Evolutionary conservation across 2,113 vertebrate species (phyloP).

Genomic region (Peromyscus leucopus): DNA sequence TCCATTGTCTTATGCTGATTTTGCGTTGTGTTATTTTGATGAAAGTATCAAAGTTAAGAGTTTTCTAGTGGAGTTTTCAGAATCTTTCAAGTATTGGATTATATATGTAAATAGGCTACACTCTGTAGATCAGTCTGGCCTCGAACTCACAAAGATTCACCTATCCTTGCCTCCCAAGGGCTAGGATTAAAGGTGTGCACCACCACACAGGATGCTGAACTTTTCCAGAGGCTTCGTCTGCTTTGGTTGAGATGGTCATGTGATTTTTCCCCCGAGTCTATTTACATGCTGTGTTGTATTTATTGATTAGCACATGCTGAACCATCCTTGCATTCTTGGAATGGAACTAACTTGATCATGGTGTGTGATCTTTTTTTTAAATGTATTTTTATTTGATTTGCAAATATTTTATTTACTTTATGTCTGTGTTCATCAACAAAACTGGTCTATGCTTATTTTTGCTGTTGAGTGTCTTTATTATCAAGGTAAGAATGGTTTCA

Average conservation of each 20-base stretch:
- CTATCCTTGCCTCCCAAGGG: too few relatives aligned
- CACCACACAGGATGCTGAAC: too few relatives aligned
- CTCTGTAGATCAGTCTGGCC: too few relatives aligned
- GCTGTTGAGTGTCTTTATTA: neutral
- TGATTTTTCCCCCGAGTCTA: neutral
- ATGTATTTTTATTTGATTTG: neutral
- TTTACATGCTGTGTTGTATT: neutral
- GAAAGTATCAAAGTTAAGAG: neutral
- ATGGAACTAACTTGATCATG: neutral
- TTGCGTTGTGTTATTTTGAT: neutral
- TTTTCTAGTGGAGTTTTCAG: neutral
- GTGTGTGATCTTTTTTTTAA: neutral
- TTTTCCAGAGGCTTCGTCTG: neutral
- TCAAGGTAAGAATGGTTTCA: neutral
- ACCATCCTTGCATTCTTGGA: neutral
- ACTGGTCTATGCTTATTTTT: neutral
- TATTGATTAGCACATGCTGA: neutral
- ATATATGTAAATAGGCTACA: neutral
- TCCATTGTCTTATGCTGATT: neutral
- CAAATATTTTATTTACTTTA: neutral
- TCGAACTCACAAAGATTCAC: too few relatives aligned
- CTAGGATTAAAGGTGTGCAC: too few relatives aligned
- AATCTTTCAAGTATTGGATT: neutral
- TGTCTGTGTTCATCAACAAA: neutral
- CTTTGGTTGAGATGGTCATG: neutral